Evolutionary conservation across 2,113 vertebrate genomes (phyloP).

Genomic region (Callithrix jacchus): DNA sequence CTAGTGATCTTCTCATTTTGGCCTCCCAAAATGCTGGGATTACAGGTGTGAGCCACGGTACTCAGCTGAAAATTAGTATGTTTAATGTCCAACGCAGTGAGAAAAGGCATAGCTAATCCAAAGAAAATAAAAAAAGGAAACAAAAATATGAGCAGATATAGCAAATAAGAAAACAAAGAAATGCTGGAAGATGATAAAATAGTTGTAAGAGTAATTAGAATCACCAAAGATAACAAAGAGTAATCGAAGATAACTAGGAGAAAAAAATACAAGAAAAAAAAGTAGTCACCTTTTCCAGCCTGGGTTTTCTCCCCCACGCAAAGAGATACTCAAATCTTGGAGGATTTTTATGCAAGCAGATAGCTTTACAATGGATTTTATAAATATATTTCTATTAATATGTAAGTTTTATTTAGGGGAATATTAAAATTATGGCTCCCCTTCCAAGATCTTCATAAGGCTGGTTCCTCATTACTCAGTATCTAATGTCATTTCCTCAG

Average conservation of each 20-base stretch:
- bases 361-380: not conserved
- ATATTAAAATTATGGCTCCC: not conserved
- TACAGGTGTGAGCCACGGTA: too few relatives aligned
- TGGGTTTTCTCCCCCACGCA: too few relatives aligned
- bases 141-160: constrained; percentile 31
- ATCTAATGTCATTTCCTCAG: not conserved
- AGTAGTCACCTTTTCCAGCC: not conserved
- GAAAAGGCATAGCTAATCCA: not conserved
- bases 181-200: not conserved
- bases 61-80: not conserved
- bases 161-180: not conserved
- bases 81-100: not conserved
- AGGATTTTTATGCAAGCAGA: not conserved
- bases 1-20: too few relatives aligned
- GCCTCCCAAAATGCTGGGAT: too few relatives aligned
- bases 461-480: not conserved
- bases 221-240: not conserved
- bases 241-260: not conserved
- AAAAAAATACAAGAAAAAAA: not conserved
- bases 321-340: not conserved
- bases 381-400: not conserved
- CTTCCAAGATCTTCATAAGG: not conserved
- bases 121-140: not conserved
- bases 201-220: not conserved
- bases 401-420: not conserved